These are phyloP conservation scores for mouse (Mus musculus) DNA, from an alignment of 2,113 vertebrate species.

Conservation along the genomic window GRCm39 chr16:87555001-87555500, in stretches of 20 bases:
- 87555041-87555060: background rate
- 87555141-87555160: background rate
- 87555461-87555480: too few species aligned
- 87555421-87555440: too few species aligned
- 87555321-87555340: background rate
- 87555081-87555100: background rate
- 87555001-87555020: background rate
- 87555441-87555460: too few species aligned
- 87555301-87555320: background rate
- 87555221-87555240: background rate
- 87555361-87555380: too few species aligned
- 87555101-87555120: background rate
- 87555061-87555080: fast-evolving
- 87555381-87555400: too few species aligned
- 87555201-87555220: background rate
- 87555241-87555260: background rate
- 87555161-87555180: background rate
- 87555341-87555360: too few species aligned
- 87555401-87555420: too few species aligned
- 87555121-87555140: background rate
- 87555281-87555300: background rate
- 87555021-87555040: background rate
- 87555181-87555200: background rate
- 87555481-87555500: too few species aligned
- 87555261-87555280: background rate